Percentiles rank a stretch among this genome's conserved stretches.
These are phyloP conservation scores for Vollenhovia emeryi DNA, from an alignment of 1,140 invertebrate genomes.

Conservation along the genomic window DNA sequence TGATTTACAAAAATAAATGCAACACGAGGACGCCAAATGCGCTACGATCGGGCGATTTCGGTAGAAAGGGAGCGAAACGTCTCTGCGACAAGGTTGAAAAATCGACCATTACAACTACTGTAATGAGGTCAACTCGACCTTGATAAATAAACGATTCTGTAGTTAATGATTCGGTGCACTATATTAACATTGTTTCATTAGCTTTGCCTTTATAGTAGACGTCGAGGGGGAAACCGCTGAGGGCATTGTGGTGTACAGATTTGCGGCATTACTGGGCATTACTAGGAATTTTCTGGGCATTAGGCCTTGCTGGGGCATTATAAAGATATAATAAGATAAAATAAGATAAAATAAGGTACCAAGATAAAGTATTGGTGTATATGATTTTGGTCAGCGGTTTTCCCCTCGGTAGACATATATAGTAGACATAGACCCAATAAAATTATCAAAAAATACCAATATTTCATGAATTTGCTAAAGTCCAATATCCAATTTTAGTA, in stretches of 20 bases:
- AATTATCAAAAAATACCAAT: not conserved
- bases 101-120: not conserved
- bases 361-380: too few species aligned
- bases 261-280: too few species aligned
- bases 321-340: too few species aligned
- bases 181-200: not conserved
- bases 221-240: too few species aligned
- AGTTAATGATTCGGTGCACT: not conserved
- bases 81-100: slow-evolving; percentile 20
- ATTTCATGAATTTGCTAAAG: not conserved
- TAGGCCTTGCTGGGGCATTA: too few species aligned
- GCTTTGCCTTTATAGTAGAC: too few species aligned
- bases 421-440: too few species aligned
- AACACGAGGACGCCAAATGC: not conserved
- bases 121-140: slow-evolving; percentile 14
- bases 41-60: not conserved
- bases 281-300: too few species aligned
- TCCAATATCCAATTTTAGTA: not conserved
- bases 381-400: too few species aligned
- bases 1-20: slow-evolving; percentile 40
- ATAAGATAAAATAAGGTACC: too few species aligned
- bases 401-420: too few species aligned
- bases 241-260: too few species aligned
- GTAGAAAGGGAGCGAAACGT: not conserved
- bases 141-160: not conserved